Base-by-base conservation (phyloP, 1,140 invertebrate genomes). In the Homarus americanus region DNA sequence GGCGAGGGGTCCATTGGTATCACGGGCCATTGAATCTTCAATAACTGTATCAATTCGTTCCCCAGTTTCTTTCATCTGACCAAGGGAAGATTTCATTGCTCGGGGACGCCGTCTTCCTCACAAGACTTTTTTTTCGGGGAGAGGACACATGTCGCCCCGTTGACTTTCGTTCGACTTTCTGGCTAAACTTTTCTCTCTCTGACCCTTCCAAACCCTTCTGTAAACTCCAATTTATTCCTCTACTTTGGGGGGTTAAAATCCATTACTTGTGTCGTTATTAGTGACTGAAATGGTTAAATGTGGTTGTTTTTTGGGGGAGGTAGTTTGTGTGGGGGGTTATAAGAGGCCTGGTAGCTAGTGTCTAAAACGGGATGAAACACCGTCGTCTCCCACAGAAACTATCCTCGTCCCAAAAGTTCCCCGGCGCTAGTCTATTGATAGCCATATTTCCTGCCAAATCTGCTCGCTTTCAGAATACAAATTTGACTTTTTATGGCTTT, bases 31-130 rank as follows among this genome's bases (percentile, higher is more conserved):
- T 90, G 88, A 90, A 82, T 90, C 88, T 73, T 90, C 88, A 90
- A 90, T 90, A 90, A 90, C 80, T 90, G 88, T 90, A 90, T 90
- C 88, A 90, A 90, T 90, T 90, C 88, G 79, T 90, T 90, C 88
- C 88, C 88, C 69, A 84, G 80, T 90, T 90, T 90, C 88, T 90
- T 90, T 90, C 88, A 90, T 90, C 88, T 90, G 88, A 90, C 88
- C 88, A 90, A 53, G 88, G 78, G 80, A 83, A 83, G 88, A 90
- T 90, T 90, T 90, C 88, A 90, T 90, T 90, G 88, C 66, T 78
- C n/a, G 24, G 41, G 28, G 87, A 82, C 36, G 49, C 20, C 88
- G 72, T 76, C 88, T 78, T 83, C 88, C 44, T 63, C 75, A 15
- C 38, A 28, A 10, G 49, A n/a, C 24, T 44, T 80, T 15, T 76